Conservation (phyloP, 1,140 invertebrate species). For the Pseudomyrmex flavicornis region DNA sequence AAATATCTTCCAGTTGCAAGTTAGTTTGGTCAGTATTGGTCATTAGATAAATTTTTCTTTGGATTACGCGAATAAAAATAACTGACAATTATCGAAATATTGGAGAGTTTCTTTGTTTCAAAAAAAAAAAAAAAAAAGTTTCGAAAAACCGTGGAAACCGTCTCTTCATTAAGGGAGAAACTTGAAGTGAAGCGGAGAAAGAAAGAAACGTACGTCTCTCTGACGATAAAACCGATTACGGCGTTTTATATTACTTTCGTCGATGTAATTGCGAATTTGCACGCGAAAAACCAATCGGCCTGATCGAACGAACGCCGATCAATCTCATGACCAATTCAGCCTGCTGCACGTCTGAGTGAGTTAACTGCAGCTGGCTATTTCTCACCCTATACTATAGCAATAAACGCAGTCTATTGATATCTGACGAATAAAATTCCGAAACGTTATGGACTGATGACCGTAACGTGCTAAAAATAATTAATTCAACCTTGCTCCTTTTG, state of each 20-base stretch:
- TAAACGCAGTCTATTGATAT: slow-evolving; percentile 11
- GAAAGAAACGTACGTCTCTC: neutral
- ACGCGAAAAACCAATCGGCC: slow-evolving; percentile 54
- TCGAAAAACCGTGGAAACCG: neutral
- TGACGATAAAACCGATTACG: slow-evolving; percentile 45
- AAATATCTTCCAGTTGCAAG: slow-evolving; percentile 47
- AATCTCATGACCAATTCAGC: slow-evolving; percentile 25
- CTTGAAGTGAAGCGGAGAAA: neutral
- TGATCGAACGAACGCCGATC: slow-evolving; percentile 34
- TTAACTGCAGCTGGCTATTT: slow-evolving; percentile 21
- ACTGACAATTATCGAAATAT: slow-evolving; percentile 15
- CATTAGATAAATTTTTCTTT: neutral
- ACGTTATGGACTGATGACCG: neutral
- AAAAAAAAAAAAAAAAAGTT: too few relatives aligned
- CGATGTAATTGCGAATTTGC: slow-evolving; percentile 33
- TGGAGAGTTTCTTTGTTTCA: neutral
- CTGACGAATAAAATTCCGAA: slow-evolving; percentile 25
- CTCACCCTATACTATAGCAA: slow-evolving; percentile 7
- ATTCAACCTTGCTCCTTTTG: neutral
- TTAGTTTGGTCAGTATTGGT: slow-evolving; percentile 1
- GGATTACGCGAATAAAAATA: slow-evolving; percentile 3
- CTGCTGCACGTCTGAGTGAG: neutral
- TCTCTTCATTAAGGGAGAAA: slow-evolving; percentile 34
- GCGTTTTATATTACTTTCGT: slow-evolving; percentile 46
- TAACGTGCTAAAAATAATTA: neutral